A percentile compares a stretch with the other conserved stretches of the same genome.
These are phyloP conservation scores for Astyanax mexicanus DNA, from an alignment of 2,797 vertebrate genomes.

Conservation along the genomic window DNA sequence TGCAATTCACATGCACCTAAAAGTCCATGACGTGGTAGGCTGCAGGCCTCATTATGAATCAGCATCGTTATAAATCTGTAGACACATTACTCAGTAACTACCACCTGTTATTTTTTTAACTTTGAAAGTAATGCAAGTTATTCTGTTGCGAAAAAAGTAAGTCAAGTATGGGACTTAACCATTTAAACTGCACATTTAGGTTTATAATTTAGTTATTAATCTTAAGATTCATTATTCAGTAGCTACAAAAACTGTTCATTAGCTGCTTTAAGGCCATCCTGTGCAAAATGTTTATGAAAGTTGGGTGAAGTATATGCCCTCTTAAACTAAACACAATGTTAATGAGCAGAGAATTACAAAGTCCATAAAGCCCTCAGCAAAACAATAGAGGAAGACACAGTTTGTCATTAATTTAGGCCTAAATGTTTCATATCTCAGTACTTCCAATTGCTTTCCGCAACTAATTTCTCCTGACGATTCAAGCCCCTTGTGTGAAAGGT, in stretches of 20 bases:
- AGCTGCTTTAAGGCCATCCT: not conserved
- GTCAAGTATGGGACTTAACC: too few relatives aligned
- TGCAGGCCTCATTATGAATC: too few relatives aligned
- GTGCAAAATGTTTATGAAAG: not conserved
- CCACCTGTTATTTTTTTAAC: not conserved
- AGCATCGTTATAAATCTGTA: too few relatives aligned
- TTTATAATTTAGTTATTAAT: too few relatives aligned
- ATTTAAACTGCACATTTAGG: too few relatives aligned
- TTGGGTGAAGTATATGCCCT: not conserved
- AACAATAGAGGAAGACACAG: not conserved
- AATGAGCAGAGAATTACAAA: not conserved
- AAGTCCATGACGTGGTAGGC: not conserved
- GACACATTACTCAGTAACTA: not conserved
- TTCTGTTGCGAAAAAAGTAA: too few relatives aligned
- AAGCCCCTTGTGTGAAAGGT: constrained; percentile 3
- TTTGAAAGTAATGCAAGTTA: not conserved
- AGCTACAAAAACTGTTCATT: not conserved
- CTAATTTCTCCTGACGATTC: not conserved
- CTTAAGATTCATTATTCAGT: too few relatives aligned
- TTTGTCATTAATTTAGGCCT: not conserved
- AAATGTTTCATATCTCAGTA: not conserved
- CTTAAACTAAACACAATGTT: not conserved
- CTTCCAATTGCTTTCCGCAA: not conserved
- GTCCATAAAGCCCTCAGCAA: not conserved
- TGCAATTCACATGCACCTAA: too few relatives aligned